phyloP scores from a whole-genome alignment of 1,140 invertebrate species.

The Physella acuta region DNA sequence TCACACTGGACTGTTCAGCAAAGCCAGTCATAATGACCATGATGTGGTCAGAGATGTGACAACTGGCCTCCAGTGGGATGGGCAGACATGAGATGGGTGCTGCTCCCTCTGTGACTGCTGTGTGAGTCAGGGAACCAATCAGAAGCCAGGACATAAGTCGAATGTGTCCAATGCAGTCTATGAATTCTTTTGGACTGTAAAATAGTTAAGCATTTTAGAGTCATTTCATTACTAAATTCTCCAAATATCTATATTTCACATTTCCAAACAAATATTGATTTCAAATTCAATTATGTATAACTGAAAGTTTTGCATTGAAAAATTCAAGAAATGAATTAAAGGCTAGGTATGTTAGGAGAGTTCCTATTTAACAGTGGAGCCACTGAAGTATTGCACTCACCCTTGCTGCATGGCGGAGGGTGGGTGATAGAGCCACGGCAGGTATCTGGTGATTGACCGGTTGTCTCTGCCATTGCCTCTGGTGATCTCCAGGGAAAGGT shows the following conservation, averaged over 20 bases:
- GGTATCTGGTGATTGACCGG: slow-evolving; percentile 77
- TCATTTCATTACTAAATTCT: too few species aligned
- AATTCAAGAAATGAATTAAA: too few species aligned
- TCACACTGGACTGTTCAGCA: slow-evolving; percentile 87
- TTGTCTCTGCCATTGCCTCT: slow-evolving; percentile 79
- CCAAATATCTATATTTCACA: too few species aligned
- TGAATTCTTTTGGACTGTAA: slow-evolving; percentile 84
- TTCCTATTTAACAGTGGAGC: too few species aligned
- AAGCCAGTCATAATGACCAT: slow-evolving; percentile 92
- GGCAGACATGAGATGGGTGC: slow-evolving; percentile 72
- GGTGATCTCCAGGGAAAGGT: slow-evolving; percentile 89
- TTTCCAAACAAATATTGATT: too few species aligned
- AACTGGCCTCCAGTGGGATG: slow-evolving; percentile 91
- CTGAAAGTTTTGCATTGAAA: too few species aligned
- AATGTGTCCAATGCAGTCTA: slow-evolving; percentile 93
- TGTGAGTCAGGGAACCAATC: slow-evolving; percentile 88
- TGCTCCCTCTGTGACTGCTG: slow-evolving; percentile 66
- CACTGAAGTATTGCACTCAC: too few species aligned
- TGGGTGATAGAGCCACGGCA: slow-evolving; percentile 90
- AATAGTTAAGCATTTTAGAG: slow-evolving; percentile 13
- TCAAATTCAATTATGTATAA: too few species aligned
- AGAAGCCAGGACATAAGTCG: slow-evolving; percentile 93
- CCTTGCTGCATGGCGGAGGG: slow-evolving; percentile 83
- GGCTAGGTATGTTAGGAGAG: too few species aligned
- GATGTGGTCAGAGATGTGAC: slow-evolving; percentile 94